phyloP scores from a whole-genome alignment of 2,888 invertebrate genomes.

The Meiosimyza decipiens region DNA sequence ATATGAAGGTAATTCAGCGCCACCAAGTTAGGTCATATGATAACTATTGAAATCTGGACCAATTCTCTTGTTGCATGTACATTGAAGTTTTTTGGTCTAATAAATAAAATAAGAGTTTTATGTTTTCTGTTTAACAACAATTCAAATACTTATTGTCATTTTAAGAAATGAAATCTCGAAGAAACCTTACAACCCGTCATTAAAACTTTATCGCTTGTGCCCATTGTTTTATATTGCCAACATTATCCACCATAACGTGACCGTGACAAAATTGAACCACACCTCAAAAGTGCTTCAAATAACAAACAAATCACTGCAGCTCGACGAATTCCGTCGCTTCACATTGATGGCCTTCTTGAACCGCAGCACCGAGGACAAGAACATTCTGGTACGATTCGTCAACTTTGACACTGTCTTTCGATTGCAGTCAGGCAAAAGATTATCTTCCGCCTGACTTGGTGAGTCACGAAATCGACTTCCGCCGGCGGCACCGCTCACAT shows the following conservation, averaged over 20 bases:
- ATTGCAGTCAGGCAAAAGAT: slow-evolving; percentile 50
- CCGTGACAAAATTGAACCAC: no score
- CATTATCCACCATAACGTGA: no score
- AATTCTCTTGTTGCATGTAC: no score
- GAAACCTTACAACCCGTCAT: neutral
- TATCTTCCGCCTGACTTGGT: slow-evolving; percentile 38
- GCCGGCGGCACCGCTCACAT: slow-evolving; percentile 19
- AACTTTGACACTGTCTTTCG: slow-evolving; percentile 62
- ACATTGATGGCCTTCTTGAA: slow-evolving; percentile 63
- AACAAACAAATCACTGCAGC: slow-evolving; percentile 66
- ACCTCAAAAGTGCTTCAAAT: slow-evolving; percentile 53
- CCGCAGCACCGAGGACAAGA: slow-evolving; percentile 62
- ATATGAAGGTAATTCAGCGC: no score
- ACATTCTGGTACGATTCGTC: slow-evolving; percentile 63
- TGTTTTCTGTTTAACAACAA: no score
- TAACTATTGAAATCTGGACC: no score
- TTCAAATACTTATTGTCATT: neutral
- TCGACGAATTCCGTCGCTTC: slow-evolving; percentile 63
- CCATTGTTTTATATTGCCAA: neutral
- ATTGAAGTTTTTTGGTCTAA: no score
- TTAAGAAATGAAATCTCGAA: neutral
- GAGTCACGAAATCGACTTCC: slow-evolving; percentile 35
- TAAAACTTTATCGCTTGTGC: neutral
- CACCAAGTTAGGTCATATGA: no score
- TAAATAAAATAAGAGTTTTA: no score